phyloP scores from a whole-genome alignment of 2,888 invertebrate species.

The Lasioglossum vierecki region DNA sequence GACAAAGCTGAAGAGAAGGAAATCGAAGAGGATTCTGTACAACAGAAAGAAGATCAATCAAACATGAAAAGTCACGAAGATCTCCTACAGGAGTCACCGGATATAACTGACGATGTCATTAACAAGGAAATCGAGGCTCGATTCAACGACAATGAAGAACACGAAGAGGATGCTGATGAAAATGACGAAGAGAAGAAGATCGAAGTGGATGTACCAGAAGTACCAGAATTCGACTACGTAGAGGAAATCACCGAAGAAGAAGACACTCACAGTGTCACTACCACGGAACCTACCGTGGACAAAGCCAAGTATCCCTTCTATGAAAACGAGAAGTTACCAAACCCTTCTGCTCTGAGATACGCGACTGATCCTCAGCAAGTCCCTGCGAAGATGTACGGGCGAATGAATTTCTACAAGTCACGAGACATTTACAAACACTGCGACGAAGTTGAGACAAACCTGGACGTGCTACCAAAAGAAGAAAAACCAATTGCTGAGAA shows the following conservation, averaged over 20 bases:
- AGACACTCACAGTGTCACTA: not conserved
- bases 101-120: slow-evolving; percentile 69
- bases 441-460: slow-evolving; percentile 79
- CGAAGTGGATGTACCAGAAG: slow-evolving; percentile 76
- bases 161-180: slow-evolving; percentile 66
- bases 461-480: slow-evolving; percentile 78
- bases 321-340: slow-evolving; percentile 83
- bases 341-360: slow-evolving; percentile 88
- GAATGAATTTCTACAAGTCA: slow-evolving; percentile 90
- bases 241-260: slow-evolving; percentile 57
- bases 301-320: slow-evolving; percentile 89
- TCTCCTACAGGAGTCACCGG: slow-evolving; percentile 72
- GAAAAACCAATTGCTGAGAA: slow-evolving; percentile 75
- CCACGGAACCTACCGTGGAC: slow-evolving; percentile 62
- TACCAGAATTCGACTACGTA: slow-evolving; percentile 71
- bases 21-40: not conserved
- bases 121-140: slow-evolving; percentile 75
- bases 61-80: slow-evolving; percentile 42
- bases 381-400: slow-evolving; percentile 88
- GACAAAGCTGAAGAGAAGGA: not conserved
- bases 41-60: not conserved
- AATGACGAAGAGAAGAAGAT: slow-evolving; percentile 69
- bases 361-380: slow-evolving; percentile 87
- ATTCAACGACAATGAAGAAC: slow-evolving; percentile 76
- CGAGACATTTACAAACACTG: slow-evolving; percentile 83